Evolutionary conservation across 2,113 vertebrate genomes (phyloP).

Genomic region (Melanocharis versteri): DNA sequence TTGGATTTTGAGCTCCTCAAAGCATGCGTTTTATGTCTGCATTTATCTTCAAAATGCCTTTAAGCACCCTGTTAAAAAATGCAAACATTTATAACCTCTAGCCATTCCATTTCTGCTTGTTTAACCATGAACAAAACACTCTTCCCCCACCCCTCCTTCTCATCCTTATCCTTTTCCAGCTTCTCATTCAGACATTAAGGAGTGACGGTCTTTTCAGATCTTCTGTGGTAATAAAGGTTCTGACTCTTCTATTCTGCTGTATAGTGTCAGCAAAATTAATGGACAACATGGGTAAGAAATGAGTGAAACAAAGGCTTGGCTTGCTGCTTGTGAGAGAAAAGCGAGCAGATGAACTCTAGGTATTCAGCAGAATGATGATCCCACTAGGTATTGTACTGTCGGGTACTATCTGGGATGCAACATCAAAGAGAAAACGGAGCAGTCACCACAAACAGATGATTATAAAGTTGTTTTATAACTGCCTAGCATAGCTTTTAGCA

Average conservation of each 20-base stretch:
- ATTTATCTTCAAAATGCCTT: not conserved
- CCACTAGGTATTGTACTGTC: not conserved
- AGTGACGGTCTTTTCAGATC: not conserved
- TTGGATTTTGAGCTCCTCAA: not conserved
- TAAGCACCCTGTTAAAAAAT: not conserved
- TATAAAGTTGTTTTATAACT: not conserved
- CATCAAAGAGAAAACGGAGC: conserved; percentile 9
- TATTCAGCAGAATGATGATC: not conserved
- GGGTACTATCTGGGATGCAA: not conserved
- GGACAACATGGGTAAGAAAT: not conserved
- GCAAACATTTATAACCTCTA: not conserved
- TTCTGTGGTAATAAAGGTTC: not conserved
- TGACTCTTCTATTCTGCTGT: not conserved
- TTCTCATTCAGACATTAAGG: not conserved
- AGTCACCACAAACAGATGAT: not conserved
- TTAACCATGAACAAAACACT: not conserved
- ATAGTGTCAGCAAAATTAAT: not conserved
- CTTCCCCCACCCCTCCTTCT: not conserved
- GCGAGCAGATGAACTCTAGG: not conserved
- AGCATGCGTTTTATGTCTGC: not conserved
- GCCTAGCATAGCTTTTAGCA: not conserved
- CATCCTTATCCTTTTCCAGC: not conserved
- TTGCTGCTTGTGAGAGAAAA: not conserved
- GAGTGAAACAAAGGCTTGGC: not conserved
- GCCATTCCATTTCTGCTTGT: not conserved